These are phyloP conservation scores for Melipona quadrifasciata DNA, from an alignment of 1,140 invertebrate genomes.

Conservation along the genomic window DNA sequence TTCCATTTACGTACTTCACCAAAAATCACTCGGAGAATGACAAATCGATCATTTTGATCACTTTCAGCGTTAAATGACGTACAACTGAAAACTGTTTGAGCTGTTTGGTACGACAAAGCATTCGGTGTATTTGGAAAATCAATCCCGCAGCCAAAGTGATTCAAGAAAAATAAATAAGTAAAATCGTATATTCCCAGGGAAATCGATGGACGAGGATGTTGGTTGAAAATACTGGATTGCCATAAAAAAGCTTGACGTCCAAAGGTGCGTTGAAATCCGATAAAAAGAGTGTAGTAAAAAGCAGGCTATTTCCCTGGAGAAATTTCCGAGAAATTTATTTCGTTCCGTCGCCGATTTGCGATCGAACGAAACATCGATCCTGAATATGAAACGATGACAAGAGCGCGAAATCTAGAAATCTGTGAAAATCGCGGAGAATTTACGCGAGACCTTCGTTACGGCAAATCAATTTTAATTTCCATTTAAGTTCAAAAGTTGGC, in stretches of 20 bases:
- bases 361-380: neutral
- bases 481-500: too few relatives aligned
- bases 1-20: too few relatives aligned
- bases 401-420: neutral
- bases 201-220: neutral
- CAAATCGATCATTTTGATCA: too few relatives aligned
- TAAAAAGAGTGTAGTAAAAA: neutral
- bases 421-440: too few relatives aligned
- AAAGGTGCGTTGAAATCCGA: neutral
- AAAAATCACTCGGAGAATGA: too few relatives aligned
- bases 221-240: neutral
- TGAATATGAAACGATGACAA: neutral
- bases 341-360: neutral
- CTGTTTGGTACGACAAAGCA: neutral
- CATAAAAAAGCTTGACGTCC: neutral
- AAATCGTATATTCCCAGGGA: neutral
- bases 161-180: neutral
- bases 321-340: neutral
- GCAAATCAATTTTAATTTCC: too few relatives aligned
- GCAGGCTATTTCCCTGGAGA: neutral
- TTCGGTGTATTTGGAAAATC: neutral
- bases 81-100: too few relatives aligned
- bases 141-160: neutral
- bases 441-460: too few relatives aligned
- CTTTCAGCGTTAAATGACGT: too few relatives aligned